Evolutionary conservation across 2,888 invertebrate genomes (phyloP), one percentile per base, ranked within the genome.

Genomic region (Diaperis boleti): DNA sequence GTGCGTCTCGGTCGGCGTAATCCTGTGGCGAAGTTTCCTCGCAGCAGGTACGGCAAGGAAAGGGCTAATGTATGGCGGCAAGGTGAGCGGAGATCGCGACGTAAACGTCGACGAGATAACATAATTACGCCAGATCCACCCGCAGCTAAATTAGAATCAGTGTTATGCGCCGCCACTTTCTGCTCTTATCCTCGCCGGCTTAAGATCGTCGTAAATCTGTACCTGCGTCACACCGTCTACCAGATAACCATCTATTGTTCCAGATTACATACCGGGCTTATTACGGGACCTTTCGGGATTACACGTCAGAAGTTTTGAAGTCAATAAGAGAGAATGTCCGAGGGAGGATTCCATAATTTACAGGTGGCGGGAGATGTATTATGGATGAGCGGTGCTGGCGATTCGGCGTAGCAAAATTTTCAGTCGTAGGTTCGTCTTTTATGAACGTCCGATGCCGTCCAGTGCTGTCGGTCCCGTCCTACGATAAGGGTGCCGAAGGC

Each of bases 91-190:
- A 74, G 74, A 74, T 74, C 74, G 70, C 69, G 72, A 61, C 65
- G 63, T 69, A 68, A n/a, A 70, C 71, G 71, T 54, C 63, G 69
- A 69, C 62, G 68, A 78, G 78, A 78, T 78, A 78, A 78, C 76
- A 72, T 78, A 78, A 78, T 78, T 77, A 77, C 76, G 41, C 15
- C 57, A 18, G 41, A 42, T 10, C 33, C 39, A 29, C 50, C 74
- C 73, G 73, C 69, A 70, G 73, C 72, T 75, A 74, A 76, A 77
- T 77, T 75, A 75, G 75, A 75, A 75, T 74, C 71, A 74, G 73
- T 72, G 73, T 76, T 74, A 71, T 71, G 60, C 64, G 29, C 45
- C 59, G 63, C 59, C 59, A 63, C 63, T 63, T 63, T 55, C 54
- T 66, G 65, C 68, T 67, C 67, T 70, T 70, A 68, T 70, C 69